A percentile compares a stretch with the other conserved stretches of the same genome.
These are phyloP conservation scores for Alaudala cheleensis DNA, from an alignment of 2,113 vertebrate species.

Conservation along the genomic window DNA sequence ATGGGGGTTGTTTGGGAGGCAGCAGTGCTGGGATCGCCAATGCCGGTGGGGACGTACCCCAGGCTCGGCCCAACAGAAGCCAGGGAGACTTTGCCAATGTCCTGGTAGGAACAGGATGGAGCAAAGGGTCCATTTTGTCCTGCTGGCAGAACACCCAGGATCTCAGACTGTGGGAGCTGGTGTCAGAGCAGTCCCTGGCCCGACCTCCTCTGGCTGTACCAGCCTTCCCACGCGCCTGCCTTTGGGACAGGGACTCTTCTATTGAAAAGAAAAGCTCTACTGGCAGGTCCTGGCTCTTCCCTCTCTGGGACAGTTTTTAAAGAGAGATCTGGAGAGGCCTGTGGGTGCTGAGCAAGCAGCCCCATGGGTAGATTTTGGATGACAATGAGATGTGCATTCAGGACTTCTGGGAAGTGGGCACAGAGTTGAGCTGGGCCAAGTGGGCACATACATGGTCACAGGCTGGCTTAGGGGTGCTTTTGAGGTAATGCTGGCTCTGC, in stretches of 20 bases:
- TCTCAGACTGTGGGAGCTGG: background rate
- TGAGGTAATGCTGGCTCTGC: conserved; percentile 10
- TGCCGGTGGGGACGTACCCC: fast-evolving
- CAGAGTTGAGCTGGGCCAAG: background rate
- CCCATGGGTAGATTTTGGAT: background rate
- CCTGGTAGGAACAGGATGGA: background rate
- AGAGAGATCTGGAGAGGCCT: background rate
- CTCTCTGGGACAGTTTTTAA: background rate
- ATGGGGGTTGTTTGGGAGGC: too few species aligned
- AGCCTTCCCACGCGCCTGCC: background rate
- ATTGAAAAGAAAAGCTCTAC: background rate
- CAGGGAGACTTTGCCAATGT: background rate
- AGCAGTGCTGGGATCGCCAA: background rate
- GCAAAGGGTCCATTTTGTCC: background rate
- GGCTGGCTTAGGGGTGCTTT: background rate
- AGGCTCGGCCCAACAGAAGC: background rate
- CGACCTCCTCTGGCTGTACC: background rate
- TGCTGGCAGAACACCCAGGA: background rate
- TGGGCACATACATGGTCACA: fast-evolving
- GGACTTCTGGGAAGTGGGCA: background rate
- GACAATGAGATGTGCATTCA: background rate
- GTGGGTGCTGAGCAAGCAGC: background rate
- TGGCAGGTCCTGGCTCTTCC: background rate
- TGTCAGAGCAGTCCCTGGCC: background rate
- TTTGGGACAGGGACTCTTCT: background rate